Conservation (phyloP, 2,113 vertebrate genomes). For the Origma solitaria region DNA sequence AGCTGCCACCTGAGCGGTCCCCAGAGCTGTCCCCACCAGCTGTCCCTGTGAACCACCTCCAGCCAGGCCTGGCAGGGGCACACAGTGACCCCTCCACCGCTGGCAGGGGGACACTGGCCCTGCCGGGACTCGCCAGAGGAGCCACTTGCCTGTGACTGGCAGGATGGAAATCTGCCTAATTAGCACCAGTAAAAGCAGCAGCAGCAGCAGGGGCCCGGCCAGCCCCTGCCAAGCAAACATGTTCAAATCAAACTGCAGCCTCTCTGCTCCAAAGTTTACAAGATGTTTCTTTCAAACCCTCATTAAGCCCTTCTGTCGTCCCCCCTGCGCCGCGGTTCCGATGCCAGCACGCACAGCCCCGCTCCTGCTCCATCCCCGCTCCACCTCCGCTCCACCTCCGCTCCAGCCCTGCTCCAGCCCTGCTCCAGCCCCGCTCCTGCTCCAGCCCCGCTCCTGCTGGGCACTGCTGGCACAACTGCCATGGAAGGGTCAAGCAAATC, state of each 20-base stretch:
- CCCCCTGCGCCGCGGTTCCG: rapidly evolving
- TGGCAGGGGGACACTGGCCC: not conserved
- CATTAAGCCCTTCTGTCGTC: not conserved
- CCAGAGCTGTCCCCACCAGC: not conserved
- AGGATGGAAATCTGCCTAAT: slow-evolving; percentile 36
- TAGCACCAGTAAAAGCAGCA: not conserved
- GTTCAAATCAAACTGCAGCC: slow-evolving; percentile 21
- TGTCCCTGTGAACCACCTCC: not conserved
- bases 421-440: not conserved
- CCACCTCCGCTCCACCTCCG: rapidly evolving
- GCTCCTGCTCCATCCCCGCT: not conserved
- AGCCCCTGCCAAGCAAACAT: slow-evolving; percentile 37
- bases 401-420: not conserved
- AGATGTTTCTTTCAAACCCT: slow-evolving; percentile 31
- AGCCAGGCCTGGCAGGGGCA: not conserved
- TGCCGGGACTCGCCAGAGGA: rapidly evolving
- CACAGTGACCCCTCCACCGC: not conserved
- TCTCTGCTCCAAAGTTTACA: slow-evolving; percentile 42
- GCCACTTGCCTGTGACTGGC: not conserved
- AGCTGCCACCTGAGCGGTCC: not conserved
- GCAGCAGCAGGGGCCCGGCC: slow-evolving; percentile 16
- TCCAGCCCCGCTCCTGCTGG: not conserved
- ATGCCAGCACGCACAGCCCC: rapidly evolving
- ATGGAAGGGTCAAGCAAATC: not conserved
- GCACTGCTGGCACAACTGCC: too few relatives aligned